Evolutionary conservation across 2,888 invertebrate species (phyloP), one percentile per base, ranked within the genome.

Genomic region (Caenorhabditis sp.): DNA sequence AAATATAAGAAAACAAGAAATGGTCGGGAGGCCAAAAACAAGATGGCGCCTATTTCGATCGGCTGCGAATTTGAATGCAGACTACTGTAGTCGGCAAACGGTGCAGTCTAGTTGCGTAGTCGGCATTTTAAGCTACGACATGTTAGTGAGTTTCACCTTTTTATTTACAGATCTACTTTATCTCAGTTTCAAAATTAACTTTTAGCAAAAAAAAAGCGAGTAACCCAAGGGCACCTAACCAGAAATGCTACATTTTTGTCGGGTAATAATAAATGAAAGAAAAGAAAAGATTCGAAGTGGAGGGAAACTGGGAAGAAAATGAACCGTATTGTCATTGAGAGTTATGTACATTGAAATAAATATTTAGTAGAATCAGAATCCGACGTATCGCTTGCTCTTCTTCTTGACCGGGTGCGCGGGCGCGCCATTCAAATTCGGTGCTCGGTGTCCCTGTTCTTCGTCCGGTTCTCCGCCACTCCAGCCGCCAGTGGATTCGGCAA

Each of bases 401-500:
- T 71, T 72, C 22, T 76, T 76, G 1, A 52, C 70, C 9, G 55
- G 52, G 22, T 46, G 53, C 3, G 41, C 59, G 24, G 43, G 17
- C 22, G 32, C 58, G 15, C 55, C 72, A 56, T 72, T 72, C 37
- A 35, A 37, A 37, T 73, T 63, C 7, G 59, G 43, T 2, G 53
- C n/a, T 5, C 70, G n/a, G 26, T 59, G 58, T 15, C 59, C 68
- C 2, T 56, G 48, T 30, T 71, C 71, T 15, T 78, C 78, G 13
- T 79, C 81, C 11, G 46, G 66, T 17, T 80, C 70, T 39, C 80
- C 74, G 20, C 77, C 71, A 56, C 62, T 66, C 83, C 84, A 85
- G n/a, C 82, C 78, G 8, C 83, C 81, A 0, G 87, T 87, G 43
- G 81, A 81, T 66, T 87, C 87, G 46, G 88, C 88, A 63, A 88